These are phyloP conservation scores for Lepidurus apus DNA, from an alignment of 1,140 invertebrate species.

Conservation along the genomic window DNA sequence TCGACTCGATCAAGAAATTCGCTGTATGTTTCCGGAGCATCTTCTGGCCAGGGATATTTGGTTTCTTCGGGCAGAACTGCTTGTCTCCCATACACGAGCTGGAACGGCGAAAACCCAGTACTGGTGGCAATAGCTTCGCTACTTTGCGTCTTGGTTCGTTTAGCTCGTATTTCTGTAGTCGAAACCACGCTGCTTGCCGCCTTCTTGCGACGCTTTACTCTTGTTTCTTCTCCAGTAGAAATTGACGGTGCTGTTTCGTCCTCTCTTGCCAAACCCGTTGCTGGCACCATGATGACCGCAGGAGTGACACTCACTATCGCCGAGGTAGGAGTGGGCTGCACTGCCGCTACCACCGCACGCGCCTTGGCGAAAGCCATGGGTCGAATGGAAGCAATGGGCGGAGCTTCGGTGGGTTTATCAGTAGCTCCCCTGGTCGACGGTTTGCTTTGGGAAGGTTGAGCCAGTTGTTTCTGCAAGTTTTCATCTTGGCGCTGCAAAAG, in stretches of 20 bases:
- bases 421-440: slow-evolving; percentile 38
- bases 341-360: slow-evolving; percentile 42
- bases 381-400: slow-evolving; percentile 78
- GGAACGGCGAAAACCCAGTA: too few species aligned
- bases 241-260: slow-evolving; percentile 21
- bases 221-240: background rate
- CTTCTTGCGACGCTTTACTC: slow-evolving; percentile 13
- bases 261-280: slow-evolving; percentile 46
- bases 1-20: too few species aligned
- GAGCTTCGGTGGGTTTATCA: slow-evolving; percentile 67
- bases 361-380: slow-evolving; percentile 72
- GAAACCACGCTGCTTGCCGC: slow-evolving; percentile 24
- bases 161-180: background rate
- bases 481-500: slow-evolving; percentile 74
- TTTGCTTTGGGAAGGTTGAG: slow-evolving; percentile 38
- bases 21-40: too few species aligned
- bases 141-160: slow-evolving; percentile 32
- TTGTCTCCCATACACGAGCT: slow-evolving; percentile 11
- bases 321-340: slow-evolving; percentile 33
- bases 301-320: slow-evolving; percentile 39
- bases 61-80: slow-evolving; percentile 43
- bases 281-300: slow-evolving; percentile 73
- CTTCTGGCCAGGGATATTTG: slow-evolving; percentile 50
- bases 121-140: slow-evolving; percentile 31
- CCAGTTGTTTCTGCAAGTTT: slow-evolving; percentile 51